Percentiles rank a stretch among this genome's conserved stretches.
Conservation (phyloP, 2,888 invertebrate species). For the Torymus auratus region DNA sequence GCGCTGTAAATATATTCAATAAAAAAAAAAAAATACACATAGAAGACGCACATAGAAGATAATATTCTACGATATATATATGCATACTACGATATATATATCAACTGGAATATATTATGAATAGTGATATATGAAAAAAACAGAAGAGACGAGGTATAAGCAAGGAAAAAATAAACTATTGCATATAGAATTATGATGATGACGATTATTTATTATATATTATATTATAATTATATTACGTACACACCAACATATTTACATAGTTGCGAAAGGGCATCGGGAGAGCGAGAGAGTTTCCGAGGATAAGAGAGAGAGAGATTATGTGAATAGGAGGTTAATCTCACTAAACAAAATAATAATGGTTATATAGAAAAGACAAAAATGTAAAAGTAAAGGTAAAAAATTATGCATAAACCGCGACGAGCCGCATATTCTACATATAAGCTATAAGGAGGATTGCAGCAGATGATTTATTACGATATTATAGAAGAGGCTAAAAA, state of each 20-base stretch:
- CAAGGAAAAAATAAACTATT: constrained; percentile 52
- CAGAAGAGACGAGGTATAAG: constrained; percentile 36
- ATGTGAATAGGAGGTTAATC: constrained; percentile 72
- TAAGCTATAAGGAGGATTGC: constrained; percentile 42
- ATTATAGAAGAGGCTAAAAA: constrained; percentile 40
- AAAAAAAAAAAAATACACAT: constrained; percentile 39
- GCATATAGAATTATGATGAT: constrained; percentile 53
- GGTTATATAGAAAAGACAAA: constrained; percentile 56
- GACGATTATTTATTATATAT: constrained; percentile 53
- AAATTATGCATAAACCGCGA: constrained; percentile 45
- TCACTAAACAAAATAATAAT: constrained; percentile 58
- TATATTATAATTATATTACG: constrained; percentile 66
- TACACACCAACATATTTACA: constrained; percentile 72
- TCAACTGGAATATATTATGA: constrained; percentile 49
- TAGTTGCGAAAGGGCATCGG: constrained; percentile 63
- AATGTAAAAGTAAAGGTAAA: constrained; percentile 40
- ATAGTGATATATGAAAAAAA: constrained; percentile 51
- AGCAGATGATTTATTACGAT: constrained; percentile 54
- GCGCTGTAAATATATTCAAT: constrained; percentile 71
- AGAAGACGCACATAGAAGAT: constrained; percentile 69
- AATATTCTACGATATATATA: constrained; percentile 69
- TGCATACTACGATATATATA: constrained; percentile 52
- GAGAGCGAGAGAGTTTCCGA: neutral
- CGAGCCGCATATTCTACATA: constrained; percentile 51
- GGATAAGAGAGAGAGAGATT: constrained; percentile 51